phyloP scores from a whole-genome alignment of 2,888 invertebrate genomes.

The Microchrysa polita region DNA sequence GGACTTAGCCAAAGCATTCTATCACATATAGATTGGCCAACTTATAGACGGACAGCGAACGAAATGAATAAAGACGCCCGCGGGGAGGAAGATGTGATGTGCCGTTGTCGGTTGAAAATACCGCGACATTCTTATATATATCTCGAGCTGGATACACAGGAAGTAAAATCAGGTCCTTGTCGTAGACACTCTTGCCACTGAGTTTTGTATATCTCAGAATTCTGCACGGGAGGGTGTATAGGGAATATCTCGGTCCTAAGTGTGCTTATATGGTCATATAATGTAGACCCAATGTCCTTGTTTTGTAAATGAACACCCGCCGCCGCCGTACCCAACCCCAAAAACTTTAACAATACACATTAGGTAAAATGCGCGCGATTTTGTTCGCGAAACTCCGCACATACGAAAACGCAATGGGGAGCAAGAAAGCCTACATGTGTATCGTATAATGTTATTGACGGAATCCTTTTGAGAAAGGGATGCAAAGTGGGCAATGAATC shows the following conservation, averaged over 20 bases:
- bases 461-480: background rate
- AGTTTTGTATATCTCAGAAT: slow-evolving; percentile 28
- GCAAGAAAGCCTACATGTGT: slow-evolving; percentile 12
- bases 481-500: background rate
- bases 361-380: slow-evolving; percentile 28
- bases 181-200: slow-evolving; percentile 1
- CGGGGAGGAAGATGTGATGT: background rate
- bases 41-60: slow-evolving; percentile 30
- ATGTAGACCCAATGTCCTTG: background rate
- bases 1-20: slow-evolving; percentile 26
- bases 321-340: background rate
- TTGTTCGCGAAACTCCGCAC: slow-evolving; percentile 31
- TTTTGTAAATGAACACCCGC: background rate
- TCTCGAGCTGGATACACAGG: background rate
- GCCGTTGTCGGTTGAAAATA: slow-evolving; percentile 11
- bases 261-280: background rate
- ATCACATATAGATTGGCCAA: slow-evolving; percentile 44
- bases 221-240: background rate
- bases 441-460: no score
- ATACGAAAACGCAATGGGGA: slow-evolving; percentile 9
- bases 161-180: slow-evolving; percentile 31
- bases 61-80: background rate
- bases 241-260: background rate
- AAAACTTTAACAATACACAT: background rate
- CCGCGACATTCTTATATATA: slow-evolving; percentile 30